Evolutionary conservation across 2,888 invertebrate genomes (phyloP).

Genomic region (Drosophila affinis): DNA sequence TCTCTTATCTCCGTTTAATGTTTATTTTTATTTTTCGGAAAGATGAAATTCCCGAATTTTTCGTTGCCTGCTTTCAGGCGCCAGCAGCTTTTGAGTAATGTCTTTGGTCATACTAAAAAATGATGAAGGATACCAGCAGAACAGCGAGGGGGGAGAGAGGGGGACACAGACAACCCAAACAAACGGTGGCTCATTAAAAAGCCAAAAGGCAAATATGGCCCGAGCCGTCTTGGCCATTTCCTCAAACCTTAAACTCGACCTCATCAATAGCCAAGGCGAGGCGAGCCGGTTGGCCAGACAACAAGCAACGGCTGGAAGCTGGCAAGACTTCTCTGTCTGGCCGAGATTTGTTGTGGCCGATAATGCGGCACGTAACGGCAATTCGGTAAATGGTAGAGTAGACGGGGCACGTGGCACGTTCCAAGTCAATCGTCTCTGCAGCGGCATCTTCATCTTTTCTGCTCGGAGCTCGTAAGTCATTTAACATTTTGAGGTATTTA

Average conservation of each 20-base stretch:
- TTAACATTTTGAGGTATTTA: conserved; percentile 80
- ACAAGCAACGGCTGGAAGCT: conserved; percentile 13
- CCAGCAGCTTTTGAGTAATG: conserved; percentile 4
- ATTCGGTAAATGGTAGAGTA: conserved; percentile 72
- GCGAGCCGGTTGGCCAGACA: conserved; percentile 18
- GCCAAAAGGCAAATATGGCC: conserved; percentile 37
- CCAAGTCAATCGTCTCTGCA: conserved; percentile 53
- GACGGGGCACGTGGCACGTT: conserved; percentile 7
- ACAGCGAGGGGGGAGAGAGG: not conserved
- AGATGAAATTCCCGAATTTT: conserved; percentile 12
- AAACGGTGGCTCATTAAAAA: conserved; percentile 49
- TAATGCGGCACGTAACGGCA: conserved; percentile 75
- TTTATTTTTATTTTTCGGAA: not conserved
- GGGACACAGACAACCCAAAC: conserved; percentile 29
- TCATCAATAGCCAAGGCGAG: conserved; percentile 60
- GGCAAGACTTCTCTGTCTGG: conserved; percentile 36
- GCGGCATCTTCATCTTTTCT: conserved; percentile 46
- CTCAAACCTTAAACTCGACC: conserved; percentile 31
- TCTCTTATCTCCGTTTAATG: conserved; percentile 28
- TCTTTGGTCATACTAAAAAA: conserved; percentile 49
- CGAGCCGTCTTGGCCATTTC: conserved; percentile 34
- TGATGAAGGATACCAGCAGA: conserved; percentile 29
- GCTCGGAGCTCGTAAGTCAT: conserved; percentile 64
- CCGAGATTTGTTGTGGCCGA: conserved; percentile 63
- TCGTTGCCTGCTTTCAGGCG: conserved; percentile 21